A percentile compares a stretch with the other conserved stretches of the same genome.
Evolutionary conservation across 2,797 vertebrate genomes (phyloP).

Genomic region (Sebastes cheni): DNA sequence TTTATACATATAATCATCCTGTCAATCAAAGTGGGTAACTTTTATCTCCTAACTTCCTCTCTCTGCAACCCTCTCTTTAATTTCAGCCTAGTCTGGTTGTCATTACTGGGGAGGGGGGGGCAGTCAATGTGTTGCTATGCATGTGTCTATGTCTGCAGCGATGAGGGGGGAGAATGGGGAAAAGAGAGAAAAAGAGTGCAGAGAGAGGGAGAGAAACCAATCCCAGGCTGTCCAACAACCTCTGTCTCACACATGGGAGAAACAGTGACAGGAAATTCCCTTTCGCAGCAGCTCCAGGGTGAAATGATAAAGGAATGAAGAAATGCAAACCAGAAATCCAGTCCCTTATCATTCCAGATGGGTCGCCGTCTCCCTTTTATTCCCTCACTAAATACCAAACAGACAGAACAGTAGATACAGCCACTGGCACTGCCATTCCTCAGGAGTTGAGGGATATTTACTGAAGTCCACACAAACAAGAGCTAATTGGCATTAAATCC

Average conservation of each 20-base stretch:
- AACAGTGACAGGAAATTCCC: slow-evolving; percentile 87
- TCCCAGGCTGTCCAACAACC: slow-evolving; percentile 75
- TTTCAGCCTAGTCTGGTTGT: slow-evolving; percentile 84
- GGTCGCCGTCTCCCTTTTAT: slow-evolving; percentile 53
- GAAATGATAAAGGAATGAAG: slow-evolving; percentile 84
- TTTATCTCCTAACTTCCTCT: slow-evolving; percentile 80
- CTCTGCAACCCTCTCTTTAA: slow-evolving; percentile 73
- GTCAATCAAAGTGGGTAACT: slow-evolving; percentile 77
- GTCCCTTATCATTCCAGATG: slow-evolving; percentile 79
- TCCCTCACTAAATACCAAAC: slow-evolving; percentile 64
- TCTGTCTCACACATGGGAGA: slow-evolving; percentile 86
- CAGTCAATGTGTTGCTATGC: slow-evolving; percentile 81
- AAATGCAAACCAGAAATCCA: slow-evolving; percentile 84
- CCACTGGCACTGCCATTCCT: slow-evolving; percentile 61
- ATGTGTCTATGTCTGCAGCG: slow-evolving; percentile 78
- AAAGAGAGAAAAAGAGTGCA: slow-evolving; percentile 46
- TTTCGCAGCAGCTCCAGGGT: slow-evolving; percentile 80
- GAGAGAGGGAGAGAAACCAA: slow-evolving; percentile 55
- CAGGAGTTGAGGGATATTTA: slow-evolving; percentile 50
- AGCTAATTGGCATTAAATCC: slow-evolving; percentile 64
- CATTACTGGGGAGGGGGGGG: slow-evolving; percentile 74
- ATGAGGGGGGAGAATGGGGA: slow-evolving; percentile 58
- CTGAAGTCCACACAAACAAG: slow-evolving; percentile 59
- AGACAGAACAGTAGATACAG: slow-evolving; percentile 46
- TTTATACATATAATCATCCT: slow-evolving; percentile 79